Evolutionary conservation across 2,113 vertebrate genomes (phyloP), one percentile per base, ranked within the genome.

Genomic region (Dryoscopus gambensis): DNA sequence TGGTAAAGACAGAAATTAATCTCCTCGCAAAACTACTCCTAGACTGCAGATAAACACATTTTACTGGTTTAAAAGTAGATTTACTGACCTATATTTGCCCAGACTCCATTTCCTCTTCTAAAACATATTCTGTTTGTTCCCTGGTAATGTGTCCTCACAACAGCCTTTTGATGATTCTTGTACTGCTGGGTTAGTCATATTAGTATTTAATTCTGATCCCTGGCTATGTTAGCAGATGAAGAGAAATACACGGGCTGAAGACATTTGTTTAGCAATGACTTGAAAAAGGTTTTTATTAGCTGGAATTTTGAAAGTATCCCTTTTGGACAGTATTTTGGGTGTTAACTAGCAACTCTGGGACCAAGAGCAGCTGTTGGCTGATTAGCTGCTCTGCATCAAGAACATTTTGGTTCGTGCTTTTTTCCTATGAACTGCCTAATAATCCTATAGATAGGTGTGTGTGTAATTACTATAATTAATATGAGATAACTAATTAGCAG

Each of bases 391-490:
- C 35, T 52, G 73, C 65, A 87, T 83, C 56, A 79, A 84, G 75
- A 95, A 74, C 70, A 90, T 79, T 55, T 94, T 79, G 47, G 52
- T 90, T 90, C 5, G 22, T 3, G 5, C 8, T 73, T 90, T 95
- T 92, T 93, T 76, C 56, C 62, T 77, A 71, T 78, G 71, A 85
- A 85, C 67, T 92, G 70, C 76, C 76, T 90, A 95, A 87, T 92
- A 96, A 59, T 95, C 79, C 81, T 94, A 95, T 77, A 96, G 95
- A 80, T 96, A 97, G 96, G 96, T 97, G 96, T 94, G 94, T 91
- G 62, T 92, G 83, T 91, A 95, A 97, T 98, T 97, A 63, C 68
- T 97, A 63, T 97, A 95, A 97, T 94, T 97, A 97, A 95, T 95
- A 96, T 74, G 92, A 96, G 89, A 89, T 94, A 95, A 94, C 86